Conservation (phyloP, 2,888 invertebrate genomes). For the Bembecia ichneumoniformis region DNA sequence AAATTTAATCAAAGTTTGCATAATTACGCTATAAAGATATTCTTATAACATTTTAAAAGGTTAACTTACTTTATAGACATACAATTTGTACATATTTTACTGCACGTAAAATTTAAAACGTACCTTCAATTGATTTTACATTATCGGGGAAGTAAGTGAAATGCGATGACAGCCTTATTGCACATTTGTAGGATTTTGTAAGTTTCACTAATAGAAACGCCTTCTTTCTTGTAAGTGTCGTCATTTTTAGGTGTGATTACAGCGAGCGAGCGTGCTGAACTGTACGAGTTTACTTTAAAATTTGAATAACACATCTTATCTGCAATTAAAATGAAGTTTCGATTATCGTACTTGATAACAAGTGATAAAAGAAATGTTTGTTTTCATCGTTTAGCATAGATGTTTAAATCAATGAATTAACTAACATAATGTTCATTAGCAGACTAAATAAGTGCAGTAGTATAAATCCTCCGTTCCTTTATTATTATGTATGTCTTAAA, state of each 20-base stretch:
- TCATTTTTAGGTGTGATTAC: conserved; percentile 29
- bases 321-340: conserved; percentile 58
- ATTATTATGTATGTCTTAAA: too few relatives aligned
- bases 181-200: conserved; percentile 37
- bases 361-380: background rate
- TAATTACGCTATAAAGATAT: too few relatives aligned
- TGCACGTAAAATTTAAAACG: conserved; percentile 14
- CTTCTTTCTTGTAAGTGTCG: conserved; percentile 37
- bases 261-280: background rate
- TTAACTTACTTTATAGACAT: too few relatives aligned
- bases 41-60: too few relatives aligned
- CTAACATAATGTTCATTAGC: too few relatives aligned
- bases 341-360: conserved; percentile 23
- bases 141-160: conserved; percentile 76
- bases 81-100: too few relatives aligned
- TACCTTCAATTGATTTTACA: conserved; percentile 62
- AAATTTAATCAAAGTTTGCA: too few relatives aligned
- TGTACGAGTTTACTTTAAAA: conserved; percentile 17
- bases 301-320: conserved; percentile 56
- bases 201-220: conserved; percentile 30
- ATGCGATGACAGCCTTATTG: conserved; percentile 64
- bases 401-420: too few relatives aligned
- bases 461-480: too few relatives aligned
- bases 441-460: too few relatives aligned
- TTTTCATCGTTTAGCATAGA: background rate